A percentile compares a stretch with the other conserved stretches of the same genome.
phyloP scores from a whole-genome alignment of 2,888 invertebrate species.

The Sepioteuthis lessoniana region DNA sequence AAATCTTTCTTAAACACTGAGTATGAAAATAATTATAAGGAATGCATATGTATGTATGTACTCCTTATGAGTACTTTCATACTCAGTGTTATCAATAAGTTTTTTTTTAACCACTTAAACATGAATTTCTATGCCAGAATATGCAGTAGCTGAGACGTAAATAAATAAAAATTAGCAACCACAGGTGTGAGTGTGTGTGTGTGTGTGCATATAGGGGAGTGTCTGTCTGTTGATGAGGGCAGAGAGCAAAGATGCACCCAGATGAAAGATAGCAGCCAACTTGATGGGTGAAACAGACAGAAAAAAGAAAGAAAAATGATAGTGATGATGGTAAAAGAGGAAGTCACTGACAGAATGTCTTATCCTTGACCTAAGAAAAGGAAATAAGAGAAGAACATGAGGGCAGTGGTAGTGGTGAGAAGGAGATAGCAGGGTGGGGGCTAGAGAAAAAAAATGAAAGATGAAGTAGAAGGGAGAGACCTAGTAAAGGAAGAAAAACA shows the following conservation, averaged over 20 bases:
- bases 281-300: background rate
- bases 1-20: no score
- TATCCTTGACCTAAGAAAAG: constrained; percentile 3
- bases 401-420: no score
- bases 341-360: constrained; percentile 33
- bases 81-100: no score
- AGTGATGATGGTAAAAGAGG: background rate
- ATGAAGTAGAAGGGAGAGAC: background rate
- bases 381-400: background rate
- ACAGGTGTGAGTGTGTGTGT: background rate
- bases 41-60: no score
- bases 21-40: no score
- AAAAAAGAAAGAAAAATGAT: background rate
- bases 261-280: constrained; percentile 33
- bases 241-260: background rate
- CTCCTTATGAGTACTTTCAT: no score
- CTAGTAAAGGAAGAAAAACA: background rate
- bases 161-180: background rate
- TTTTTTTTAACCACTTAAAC: background rate
- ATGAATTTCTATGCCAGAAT: background rate
- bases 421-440: no score
- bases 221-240: background rate
- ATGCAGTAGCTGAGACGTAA: background rate
- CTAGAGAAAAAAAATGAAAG: background rate
- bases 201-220: background rate